phyloP scores from a whole-genome alignment of 1,140 invertebrate species.

The Ridgeia piscesae region DNA sequence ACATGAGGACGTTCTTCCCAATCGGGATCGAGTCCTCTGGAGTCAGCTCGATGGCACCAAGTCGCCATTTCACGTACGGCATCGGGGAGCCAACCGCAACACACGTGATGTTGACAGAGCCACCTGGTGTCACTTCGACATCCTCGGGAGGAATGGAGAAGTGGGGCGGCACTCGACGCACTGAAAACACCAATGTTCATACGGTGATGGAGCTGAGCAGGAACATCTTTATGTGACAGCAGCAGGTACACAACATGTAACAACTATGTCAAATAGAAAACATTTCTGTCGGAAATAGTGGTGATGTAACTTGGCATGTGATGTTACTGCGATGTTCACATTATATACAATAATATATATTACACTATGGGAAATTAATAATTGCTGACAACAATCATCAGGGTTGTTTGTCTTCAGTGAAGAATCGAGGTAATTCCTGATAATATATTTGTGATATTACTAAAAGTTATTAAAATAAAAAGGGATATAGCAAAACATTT shows the following conservation, averaged over 20 bases:
- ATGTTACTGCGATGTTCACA: neutral
- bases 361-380: neutral
- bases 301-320: neutral
- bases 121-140: slow-evolving; percentile 86
- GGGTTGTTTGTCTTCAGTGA: neutral
- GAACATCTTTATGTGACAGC: no score
- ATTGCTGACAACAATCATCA: neutral
- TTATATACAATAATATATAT: neutral
- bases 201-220: neutral
- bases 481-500: neutral
- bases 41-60: slow-evolving; percentile 79
- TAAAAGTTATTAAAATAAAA: neutral
- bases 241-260: no score
- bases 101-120: slow-evolving; percentile 89
- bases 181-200: slow-evolving; percentile 59
- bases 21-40: slow-evolving; percentile 63
- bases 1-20: slow-evolving; percentile 76
- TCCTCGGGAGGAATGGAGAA: slow-evolving; percentile 88
- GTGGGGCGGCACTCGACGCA: slow-evolving; percentile 87
- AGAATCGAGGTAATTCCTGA: neutral
- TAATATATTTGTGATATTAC: neutral
- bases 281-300: no score
- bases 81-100: slow-evolving; percentile 96
- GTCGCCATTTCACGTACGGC: slow-evolving; percentile 95
- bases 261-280: no score